A percentile compares a stretch with the other conserved stretches of the same genome.
Conservation (phyloP, 2,888 invertebrate genomes). For the Drosophila incognita region DNA sequence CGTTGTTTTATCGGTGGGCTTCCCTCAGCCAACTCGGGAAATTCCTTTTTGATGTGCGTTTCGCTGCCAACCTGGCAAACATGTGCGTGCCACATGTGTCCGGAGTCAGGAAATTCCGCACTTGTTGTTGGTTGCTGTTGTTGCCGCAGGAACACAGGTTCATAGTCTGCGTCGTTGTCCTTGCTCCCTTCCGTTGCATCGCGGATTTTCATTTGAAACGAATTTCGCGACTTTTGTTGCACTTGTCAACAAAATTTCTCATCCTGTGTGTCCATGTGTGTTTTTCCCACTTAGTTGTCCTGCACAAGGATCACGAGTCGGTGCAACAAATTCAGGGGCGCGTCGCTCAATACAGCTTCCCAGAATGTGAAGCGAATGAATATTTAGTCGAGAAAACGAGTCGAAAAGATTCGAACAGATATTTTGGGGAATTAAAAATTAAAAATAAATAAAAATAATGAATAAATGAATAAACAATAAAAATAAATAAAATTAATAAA, state of each 20-base stretch:
- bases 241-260: constrained; percentile 46
- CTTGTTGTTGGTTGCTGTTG: constrained; percentile 41
- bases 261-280: constrained; percentile 18
- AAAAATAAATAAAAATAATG: not conserved
- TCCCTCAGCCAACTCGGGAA: constrained; percentile 35
- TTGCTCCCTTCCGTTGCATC: constrained; percentile 54
- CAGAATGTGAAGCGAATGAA: constrained; percentile 18
- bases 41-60: constrained; percentile 49
- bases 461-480: too few species aligned
- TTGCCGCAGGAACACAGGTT: constrained; percentile 36
- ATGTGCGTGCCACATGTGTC: constrained; percentile 73
- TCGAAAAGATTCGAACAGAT: not conserved
- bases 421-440: not conserved
- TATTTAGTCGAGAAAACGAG: not conserved
- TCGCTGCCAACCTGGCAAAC: constrained; percentile 44
- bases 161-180: constrained; percentile 46
- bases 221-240: constrained; percentile 52
- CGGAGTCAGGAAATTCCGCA: constrained; percentile 67
- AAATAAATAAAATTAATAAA: too few species aligned
- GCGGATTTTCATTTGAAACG: constrained; percentile 57
- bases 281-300: constrained; percentile 24
- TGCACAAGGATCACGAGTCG: constrained; percentile 14
- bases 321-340: constrained; percentile 28
- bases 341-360: constrained; percentile 30
- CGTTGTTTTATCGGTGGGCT: constrained; percentile 32